These are phyloP conservation scores for Telmatherina bonti DNA, from an alignment of 2,797 vertebrate genomes.

Conservation along the genomic window DNA sequence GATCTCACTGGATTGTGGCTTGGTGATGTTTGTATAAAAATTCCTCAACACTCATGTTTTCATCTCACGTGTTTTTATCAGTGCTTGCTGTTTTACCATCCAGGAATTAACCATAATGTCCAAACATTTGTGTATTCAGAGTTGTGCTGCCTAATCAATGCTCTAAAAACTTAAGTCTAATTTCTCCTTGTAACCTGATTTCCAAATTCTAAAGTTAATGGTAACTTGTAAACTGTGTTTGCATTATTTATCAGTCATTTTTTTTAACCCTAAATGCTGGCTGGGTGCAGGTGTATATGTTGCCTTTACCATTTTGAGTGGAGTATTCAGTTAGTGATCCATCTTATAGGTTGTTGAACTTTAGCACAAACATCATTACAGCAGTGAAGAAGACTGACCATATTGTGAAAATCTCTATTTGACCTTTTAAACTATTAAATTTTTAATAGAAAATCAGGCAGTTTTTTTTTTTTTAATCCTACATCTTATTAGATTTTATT, in stretches of 20 bases:
- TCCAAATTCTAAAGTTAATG: neutral
- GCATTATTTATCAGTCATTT: neutral
- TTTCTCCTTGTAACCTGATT: neutral
- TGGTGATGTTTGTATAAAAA: neutral
- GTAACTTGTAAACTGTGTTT: neutral
- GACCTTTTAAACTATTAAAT: too few relatives aligned
- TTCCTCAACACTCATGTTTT: neutral
- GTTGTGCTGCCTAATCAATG: neutral
- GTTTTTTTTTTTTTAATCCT: neutral
- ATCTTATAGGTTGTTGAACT: neutral
- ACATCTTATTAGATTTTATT: neutral
- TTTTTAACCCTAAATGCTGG: neutral
- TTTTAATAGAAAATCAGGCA: neutral
- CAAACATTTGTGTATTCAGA: neutral
- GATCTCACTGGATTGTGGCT: neutral
- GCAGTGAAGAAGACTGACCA: neutral
- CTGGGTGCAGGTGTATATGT: too few relatives aligned
- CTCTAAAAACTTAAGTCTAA: neutral
- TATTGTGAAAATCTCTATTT: neutral
- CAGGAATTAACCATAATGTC: neutral
- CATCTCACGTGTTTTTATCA: neutral
- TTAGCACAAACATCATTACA: neutral
- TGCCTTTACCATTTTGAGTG: neutral
- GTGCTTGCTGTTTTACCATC: neutral
- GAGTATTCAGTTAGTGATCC: neutral